Conservation (phyloP, 2,797 vertebrate species). For the Pseudocheirus occidentalis region DNA sequence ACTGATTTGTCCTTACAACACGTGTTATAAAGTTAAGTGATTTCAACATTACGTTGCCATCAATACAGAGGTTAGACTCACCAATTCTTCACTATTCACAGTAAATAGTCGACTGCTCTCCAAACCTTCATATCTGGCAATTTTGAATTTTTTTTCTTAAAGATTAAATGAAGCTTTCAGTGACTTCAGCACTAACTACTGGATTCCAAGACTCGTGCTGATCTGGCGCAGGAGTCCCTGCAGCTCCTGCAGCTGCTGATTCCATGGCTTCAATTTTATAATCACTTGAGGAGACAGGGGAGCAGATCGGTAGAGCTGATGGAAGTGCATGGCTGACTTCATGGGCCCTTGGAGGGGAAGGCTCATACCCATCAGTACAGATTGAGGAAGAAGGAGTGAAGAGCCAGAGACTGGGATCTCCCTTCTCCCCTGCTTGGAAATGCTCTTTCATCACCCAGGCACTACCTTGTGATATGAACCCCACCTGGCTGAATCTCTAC, state of each 20-base stretch:
- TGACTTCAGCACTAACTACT: constrained; percentile 68
- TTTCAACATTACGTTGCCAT: constrained; percentile 73
- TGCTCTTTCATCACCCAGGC: neutral
- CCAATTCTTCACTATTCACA: constrained; percentile 74
- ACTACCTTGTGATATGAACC: neutral
- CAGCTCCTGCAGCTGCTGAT: constrained; percentile 60
- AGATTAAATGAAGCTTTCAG: constrained; percentile 60
- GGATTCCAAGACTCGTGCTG: constrained; percentile 67
- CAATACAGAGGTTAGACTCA: constrained; percentile 53
- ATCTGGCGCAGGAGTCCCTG: constrained; percentile 70
- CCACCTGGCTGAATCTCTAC: neutral
- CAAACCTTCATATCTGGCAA: constrained; percentile 58
- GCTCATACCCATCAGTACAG: neutral
- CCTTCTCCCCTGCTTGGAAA: neutral
- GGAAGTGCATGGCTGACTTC: constrained; percentile 57
- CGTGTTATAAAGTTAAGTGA: constrained; percentile 48
- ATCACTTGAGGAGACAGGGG: constrained; percentile 64
- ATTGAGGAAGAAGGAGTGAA: neutral
- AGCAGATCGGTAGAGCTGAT: constrained; percentile 56
- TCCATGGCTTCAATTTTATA: constrained; percentile 70
- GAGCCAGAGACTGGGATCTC: neutral
- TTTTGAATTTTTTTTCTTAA: neutral
- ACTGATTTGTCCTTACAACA: constrained; percentile 75
- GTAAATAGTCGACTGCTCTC: constrained; percentile 58
- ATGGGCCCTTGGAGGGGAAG: constrained; percentile 20